Conservation (phyloP, 1,140 invertebrate genomes). For the Neodiprion lecontei region DNA sequence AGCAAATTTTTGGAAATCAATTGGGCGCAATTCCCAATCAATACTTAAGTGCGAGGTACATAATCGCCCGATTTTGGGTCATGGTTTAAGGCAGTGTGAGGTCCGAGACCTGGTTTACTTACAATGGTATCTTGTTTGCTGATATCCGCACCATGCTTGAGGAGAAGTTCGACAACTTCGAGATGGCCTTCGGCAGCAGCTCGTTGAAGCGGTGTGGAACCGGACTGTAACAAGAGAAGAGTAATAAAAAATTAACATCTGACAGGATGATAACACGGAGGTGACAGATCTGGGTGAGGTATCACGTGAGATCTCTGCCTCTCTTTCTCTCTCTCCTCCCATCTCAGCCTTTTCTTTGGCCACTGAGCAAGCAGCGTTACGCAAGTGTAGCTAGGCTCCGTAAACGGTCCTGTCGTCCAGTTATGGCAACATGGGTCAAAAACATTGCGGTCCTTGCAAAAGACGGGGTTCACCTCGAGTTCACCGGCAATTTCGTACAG, state of each 20-base stretch:
- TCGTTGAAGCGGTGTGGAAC: conserved; percentile 78
- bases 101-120: conserved; percentile 42
- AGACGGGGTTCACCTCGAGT: neutral
- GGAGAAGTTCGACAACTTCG: conserved; percentile 74
- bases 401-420: neutral
- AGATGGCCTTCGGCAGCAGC: conserved; percentile 85
- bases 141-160: conserved; percentile 74
- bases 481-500: neutral
- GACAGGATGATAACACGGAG: neutral
- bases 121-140: conserved; percentile 79
- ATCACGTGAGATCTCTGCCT: neutral
- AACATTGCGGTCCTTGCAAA: neutral
- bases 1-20: too few species aligned
- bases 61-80: too few species aligned
- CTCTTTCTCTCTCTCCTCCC: neutral
- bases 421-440: neutral
- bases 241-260: conserved; percentile 21
- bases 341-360: neutral
- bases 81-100: too few species aligned
- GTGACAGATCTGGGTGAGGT: conserved; percentile 8
- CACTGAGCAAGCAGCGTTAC: neutral
- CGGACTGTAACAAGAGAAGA: conserved; percentile 66
- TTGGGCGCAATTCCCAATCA: too few species aligned
- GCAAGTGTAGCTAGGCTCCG: neutral
- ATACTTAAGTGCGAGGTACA: too few species aligned